Percentiles rank a stretch among this genome's conserved stretches.
These are phyloP conservation scores for Pteruthius melanotis DNA, from an alignment of 2,113 vertebrate genomes.

Conservation along the genomic window DNA sequence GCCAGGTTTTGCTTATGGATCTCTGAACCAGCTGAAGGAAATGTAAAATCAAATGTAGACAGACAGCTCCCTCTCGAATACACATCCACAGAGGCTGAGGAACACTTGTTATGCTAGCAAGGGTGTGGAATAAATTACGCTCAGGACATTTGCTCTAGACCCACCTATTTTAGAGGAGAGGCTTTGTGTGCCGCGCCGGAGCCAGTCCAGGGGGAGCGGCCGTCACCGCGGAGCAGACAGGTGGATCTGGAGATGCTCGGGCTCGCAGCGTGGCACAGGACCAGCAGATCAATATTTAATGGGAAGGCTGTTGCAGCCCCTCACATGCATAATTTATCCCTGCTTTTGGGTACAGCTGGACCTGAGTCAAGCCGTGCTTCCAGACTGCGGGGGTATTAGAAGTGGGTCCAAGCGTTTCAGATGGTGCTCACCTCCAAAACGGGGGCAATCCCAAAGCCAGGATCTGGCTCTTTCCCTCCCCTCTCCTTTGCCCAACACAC, in stretches of 20 bases:
- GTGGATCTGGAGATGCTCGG: background rate
- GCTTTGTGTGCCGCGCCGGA: background rate
- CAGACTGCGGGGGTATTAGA: background rate
- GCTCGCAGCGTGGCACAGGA: conserved; percentile 19
- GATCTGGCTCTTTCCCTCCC: background rate
- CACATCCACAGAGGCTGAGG: conserved; percentile 11
- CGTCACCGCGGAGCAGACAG: background rate
- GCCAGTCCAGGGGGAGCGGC: background rate
- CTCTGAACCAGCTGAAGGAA: conserved; percentile 41
- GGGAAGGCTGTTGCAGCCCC: conserved; percentile 41
- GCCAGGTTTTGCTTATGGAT: conserved; percentile 25
- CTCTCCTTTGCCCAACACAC: background rate
- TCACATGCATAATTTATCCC: conserved; percentile 62
- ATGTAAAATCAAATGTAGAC: conserved; percentile 49
- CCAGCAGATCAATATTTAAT: conserved; percentile 65
- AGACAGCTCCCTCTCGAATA: conserved; percentile 56
- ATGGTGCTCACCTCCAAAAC: background rate
- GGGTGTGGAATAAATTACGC: conserved; percentile 35
- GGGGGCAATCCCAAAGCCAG: background rate
- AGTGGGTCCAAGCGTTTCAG: background rate
- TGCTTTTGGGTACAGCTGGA: conserved; percentile 54
- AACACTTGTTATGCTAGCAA: conserved; percentile 53
- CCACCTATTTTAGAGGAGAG: background rate
- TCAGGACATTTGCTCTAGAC: conserved; percentile 32
- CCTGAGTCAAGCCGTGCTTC: background rate